phyloP scores from a whole-genome alignment of 2,888 invertebrate genomes.

The Nymphalis c-album region DNA sequence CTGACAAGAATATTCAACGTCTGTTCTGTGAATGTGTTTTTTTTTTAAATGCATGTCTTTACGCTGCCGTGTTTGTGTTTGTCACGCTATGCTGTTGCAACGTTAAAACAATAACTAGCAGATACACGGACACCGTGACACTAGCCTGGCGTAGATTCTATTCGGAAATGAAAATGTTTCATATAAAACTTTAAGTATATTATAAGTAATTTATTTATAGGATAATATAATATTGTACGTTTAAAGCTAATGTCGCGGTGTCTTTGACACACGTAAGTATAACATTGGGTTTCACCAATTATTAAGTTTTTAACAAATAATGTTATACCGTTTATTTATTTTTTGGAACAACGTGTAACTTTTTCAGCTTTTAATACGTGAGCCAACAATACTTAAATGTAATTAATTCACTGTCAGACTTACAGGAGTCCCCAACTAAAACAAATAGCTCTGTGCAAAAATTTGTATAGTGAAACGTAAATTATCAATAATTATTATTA shows the following conservation, averaged over 20 bases:
- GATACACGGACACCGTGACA: slow-evolving; percentile 23
- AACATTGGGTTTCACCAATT: slow-evolving; percentile 12
- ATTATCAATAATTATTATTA: too few relatives aligned
- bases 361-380: not conserved
- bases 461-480: too few relatives aligned
- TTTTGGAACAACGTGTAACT: not conserved
- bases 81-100: slow-evolving; percentile 56
- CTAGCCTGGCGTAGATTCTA: not conserved
- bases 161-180: not conserved
- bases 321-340: not conserved
- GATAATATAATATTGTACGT: not conserved
- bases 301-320: slow-evolving; percentile 9
- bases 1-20: slow-evolving; percentile 59
- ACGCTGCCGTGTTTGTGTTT: slow-evolving; percentile 73
- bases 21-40: slow-evolving; percentile 71
- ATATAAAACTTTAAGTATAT: not conserved
- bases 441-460: too few relatives aligned
- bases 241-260: slow-evolving; percentile 29
- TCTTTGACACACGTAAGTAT: slow-evolving; percentile 24
- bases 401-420: not conserved
- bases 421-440: too few relatives aligned
- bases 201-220: not conserved
- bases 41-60: slow-evolving; percentile 61
- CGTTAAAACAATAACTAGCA: slow-evolving; percentile 40
- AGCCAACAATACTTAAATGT: not conserved